Evolutionary conservation across 2,888 invertebrate genomes (phyloP).

Genomic region (Patella pellucida): DNA sequence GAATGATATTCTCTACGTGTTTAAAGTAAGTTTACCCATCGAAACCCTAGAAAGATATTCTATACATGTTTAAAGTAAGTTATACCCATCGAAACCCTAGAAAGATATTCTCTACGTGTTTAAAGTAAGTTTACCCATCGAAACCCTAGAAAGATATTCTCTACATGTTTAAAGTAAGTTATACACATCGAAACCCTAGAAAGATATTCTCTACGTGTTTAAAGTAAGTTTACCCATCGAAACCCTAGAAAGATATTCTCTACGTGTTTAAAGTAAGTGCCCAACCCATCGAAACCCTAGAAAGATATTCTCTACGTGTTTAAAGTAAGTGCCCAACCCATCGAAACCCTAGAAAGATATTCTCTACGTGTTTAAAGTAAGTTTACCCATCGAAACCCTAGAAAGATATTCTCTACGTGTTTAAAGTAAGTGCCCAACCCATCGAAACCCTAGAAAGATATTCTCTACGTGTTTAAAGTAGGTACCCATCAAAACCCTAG

Average conservation of each 20-base stretch:
- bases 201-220: constrained; percentile 66
- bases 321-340: constrained; percentile 55
- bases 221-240: constrained; percentile 68
- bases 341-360: constrained; percentile 65
- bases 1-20: constrained; percentile 65
- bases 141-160: constrained; percentile 67
- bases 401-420: constrained; percentile 65
- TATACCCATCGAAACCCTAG: constrained; percentile 69
- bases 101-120: constrained; percentile 64
- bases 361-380: constrained; percentile 68
- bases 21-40: constrained; percentile 69
- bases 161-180: constrained; percentile 67
- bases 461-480: constrained; percentile 69
- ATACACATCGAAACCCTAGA: constrained; percentile 68
- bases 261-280: constrained; percentile 65
- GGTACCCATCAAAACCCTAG: constrained; percentile 68
- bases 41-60: constrained; percentile 67
- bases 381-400: constrained; percentile 68
- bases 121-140: constrained; percentile 69
- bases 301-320: constrained; percentile 64
- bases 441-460: constrained; percentile 63
- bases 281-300: constrained; percentile 55
- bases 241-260: constrained; percentile 67
- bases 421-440: constrained; percentile 56
- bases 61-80: constrained; percentile 66